A percentile compares a stretch with the other conserved stretches of the same genome.
Evolutionary conservation across 1,140 invertebrate species (phyloP).

Genomic region (Pachyrhynchus sulphureomaculatus): DNA sequence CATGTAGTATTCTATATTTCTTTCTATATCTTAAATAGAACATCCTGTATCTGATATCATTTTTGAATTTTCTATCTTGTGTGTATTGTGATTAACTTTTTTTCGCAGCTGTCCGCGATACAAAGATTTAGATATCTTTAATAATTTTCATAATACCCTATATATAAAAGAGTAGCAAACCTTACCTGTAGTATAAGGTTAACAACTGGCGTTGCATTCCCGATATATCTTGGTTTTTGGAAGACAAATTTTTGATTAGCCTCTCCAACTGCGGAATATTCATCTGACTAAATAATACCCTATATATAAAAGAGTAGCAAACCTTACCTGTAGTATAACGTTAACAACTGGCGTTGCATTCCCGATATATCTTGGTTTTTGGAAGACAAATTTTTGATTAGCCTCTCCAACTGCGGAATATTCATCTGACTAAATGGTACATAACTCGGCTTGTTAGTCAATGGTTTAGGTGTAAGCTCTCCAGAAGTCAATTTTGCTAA

Average conservation of each 20-base stretch:
- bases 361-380: slow-evolving; percentile 56
- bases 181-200: slow-evolving; percentile 55
- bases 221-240: slow-evolving; percentile 56
- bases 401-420: slow-evolving; percentile 55
- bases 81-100: too few species aligned
- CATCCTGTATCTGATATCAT: too few species aligned
- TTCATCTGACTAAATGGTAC: slow-evolving; percentile 44
- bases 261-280: slow-evolving; percentile 56
- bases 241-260: slow-evolving; percentile 55
- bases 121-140: too few species aligned
- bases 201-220: slow-evolving; percentile 64
- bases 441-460: slow-evolving; percentile 46
- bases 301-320: too few species aligned
- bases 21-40: too few species aligned
- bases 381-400: slow-evolving; percentile 55
- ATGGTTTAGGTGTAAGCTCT: slow-evolving; percentile 57
- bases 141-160: too few species aligned
- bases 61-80: too few species aligned
- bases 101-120: too few species aligned
- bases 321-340: slow-evolving; percentile 56
- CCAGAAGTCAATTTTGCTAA: slow-evolving; percentile 64
- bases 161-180: too few species aligned
- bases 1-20: too few species aligned
- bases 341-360: slow-evolving; percentile 63
- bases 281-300: slow-evolving; percentile 46